A percentile compares a stretch with the other conserved stretches of the same genome.
Evolutionary conservation across 2,888 invertebrate species (phyloP).

Genomic region (Panorpa germanica): DNA sequence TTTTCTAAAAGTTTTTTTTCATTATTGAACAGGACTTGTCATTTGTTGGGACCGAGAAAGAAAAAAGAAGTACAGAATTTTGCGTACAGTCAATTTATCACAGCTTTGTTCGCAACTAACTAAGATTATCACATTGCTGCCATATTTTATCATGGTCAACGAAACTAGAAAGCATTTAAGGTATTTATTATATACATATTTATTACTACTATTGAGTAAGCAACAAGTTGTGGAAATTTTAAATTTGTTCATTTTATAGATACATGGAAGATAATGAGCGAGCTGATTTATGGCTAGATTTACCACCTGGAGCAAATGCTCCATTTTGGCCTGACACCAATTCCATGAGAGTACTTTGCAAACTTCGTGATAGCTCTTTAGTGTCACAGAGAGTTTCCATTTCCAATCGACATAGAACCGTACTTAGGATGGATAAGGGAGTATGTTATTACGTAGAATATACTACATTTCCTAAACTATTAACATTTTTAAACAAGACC

Average conservation of each 20-base stretch:
- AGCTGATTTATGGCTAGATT: conserved; percentile 67
- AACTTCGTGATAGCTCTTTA: conserved; percentile 53
- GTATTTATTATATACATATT: neutral
- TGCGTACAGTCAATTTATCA: conserved; percentile 42
- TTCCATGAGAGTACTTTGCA: conserved; percentile 63
- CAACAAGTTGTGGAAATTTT: neutral
- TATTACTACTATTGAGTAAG: neutral
- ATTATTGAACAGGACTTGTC: too few relatives aligned
- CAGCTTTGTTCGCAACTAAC: conserved; percentile 54
- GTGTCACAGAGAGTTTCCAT: conserved; percentile 64
- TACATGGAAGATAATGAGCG: conserved; percentile 78
- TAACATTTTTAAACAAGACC: too few relatives aligned
- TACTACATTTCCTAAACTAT: conserved; percentile 4
- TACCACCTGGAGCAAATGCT: conserved; percentile 44
- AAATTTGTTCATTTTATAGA: conserved; percentile 24
- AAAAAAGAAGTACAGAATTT: conserved; percentile 49
- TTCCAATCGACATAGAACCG: conserved; percentile 46
- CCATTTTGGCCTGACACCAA: conserved; percentile 72
- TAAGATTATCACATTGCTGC: conserved; percentile 58
- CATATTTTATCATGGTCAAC: conserved; percentile 62
- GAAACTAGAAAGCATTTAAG: conserved; percentile 35
- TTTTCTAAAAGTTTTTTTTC: too few relatives aligned
- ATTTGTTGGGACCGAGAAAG: conserved; percentile 53
- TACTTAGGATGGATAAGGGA: conserved; percentile 67
- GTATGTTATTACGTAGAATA: conserved; percentile 26